Evolutionary conservation across 2,113 vertebrate genomes (phyloP).

Genomic region (Empidonax traillii): DNA sequence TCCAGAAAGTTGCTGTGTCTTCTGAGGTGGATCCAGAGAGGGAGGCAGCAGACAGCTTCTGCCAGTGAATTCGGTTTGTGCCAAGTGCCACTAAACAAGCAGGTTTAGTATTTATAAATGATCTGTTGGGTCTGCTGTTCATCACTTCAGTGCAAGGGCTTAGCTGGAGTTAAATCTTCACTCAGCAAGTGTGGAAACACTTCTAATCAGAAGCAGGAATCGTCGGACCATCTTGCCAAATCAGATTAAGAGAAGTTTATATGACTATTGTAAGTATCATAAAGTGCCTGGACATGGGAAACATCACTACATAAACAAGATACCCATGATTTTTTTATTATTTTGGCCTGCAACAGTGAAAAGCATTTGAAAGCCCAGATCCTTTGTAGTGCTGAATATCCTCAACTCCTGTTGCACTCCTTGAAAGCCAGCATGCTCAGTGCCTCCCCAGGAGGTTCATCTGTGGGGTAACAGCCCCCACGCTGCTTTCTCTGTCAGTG

Average conservation of each 20-base stretch:
- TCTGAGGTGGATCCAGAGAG: neutral
- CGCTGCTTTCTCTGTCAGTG: neutral
- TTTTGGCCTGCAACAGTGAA: neutral
- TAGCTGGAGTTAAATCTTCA: neutral
- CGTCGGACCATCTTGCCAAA: neutral
- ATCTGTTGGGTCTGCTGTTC: neutral
- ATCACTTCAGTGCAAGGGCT: neutral
- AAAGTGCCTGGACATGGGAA: neutral
- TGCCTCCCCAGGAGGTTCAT: neutral
- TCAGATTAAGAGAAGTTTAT: slow-evolving; percentile 20
- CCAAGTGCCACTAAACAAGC: neutral
- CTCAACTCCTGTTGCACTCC: neutral
- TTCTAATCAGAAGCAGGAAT: slow-evolving; percentile 23
- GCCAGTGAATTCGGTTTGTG: neutral
- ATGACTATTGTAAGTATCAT: neutral
- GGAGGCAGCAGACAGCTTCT: neutral
- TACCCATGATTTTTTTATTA: neutral
- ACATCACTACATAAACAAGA: neutral
- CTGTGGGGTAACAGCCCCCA: neutral
- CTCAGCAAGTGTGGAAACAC: neutral
- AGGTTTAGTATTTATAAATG: neutral
- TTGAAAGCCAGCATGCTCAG: neutral
- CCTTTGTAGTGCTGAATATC: neutral
- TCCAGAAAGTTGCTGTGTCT: neutral
- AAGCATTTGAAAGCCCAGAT: neutral